Conservation (phyloP, 1,140 invertebrate genomes). For the Pseudachorutes palmiensis region DNA sequence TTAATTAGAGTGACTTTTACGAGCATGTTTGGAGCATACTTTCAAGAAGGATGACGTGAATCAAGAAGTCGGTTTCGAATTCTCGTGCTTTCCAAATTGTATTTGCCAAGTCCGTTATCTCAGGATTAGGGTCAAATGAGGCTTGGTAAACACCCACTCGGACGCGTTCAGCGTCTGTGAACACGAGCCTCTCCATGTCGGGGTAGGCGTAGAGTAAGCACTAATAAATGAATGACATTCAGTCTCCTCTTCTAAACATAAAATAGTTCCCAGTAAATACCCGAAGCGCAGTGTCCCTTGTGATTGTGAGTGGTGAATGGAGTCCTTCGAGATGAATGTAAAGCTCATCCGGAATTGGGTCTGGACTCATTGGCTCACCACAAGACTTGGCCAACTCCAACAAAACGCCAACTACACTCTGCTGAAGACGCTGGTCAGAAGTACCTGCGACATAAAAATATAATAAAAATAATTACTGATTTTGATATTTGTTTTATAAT, state of each 20-base stretch:
- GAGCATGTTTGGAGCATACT: neutral
- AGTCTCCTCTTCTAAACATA: too few species aligned
- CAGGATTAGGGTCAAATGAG: constrained; percentile 21
- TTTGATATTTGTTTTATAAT: neutral
- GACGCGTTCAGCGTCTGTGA: too few species aligned
- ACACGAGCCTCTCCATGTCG: too few species aligned
- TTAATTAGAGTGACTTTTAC: neutral
- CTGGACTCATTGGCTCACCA: too few species aligned
- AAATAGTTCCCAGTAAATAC: too few species aligned
- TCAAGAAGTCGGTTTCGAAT: neutral
- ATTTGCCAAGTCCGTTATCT: constrained; percentile 51
- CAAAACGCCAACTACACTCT: constrained; percentile 63
- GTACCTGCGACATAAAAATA: constrained; percentile 44
- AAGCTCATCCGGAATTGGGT: constrained; percentile 62
- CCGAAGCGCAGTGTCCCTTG: constrained; percentile 70
- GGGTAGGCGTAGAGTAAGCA: too few species aligned
- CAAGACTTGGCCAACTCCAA: constrained; percentile 65
- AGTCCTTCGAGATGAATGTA: constrained; percentile 66
- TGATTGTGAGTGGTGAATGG: constrained; percentile 58
- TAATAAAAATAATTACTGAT: constrained; percentile 8
- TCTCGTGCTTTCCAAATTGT: constrained; percentile 55
- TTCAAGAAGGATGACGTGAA: neutral
- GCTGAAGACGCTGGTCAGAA: constrained; percentile 60
- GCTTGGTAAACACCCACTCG: constrained; percentile 21
- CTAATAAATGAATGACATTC: too few species aligned